phyloP scores from a whole-genome alignment of 2,113 vertebrate species.

The Neopipo cinnamomea region DNA sequence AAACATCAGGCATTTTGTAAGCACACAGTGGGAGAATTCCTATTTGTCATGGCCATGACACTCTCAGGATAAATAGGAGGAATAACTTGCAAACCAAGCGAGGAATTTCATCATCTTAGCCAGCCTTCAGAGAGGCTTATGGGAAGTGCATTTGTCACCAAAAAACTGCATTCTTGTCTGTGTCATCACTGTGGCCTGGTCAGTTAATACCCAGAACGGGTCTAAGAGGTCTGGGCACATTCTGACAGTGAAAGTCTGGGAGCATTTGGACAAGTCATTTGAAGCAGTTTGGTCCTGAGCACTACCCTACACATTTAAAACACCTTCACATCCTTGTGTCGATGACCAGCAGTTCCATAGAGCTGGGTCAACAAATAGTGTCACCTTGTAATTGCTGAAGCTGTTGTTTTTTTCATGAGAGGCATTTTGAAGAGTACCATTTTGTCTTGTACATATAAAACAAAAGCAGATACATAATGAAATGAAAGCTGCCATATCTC shows the following conservation, averaged over 20 bases:
- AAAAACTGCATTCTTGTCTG: neutral
- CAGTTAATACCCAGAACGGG: neutral
- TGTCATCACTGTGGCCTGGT: neutral
- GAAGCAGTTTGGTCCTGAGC: neutral
- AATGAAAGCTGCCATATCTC: neutral
- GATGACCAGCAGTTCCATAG: neutral
- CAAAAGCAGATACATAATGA: neutral
- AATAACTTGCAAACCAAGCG: neutral
- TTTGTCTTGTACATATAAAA: neutral
- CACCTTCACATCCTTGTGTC: neutral
- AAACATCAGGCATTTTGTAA: neutral
- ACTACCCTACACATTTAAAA: neutral
- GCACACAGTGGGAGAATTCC: neutral
- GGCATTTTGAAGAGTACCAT: neutral
- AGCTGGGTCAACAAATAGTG: neutral
- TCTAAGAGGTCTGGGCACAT: neutral
- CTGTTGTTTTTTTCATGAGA: neutral
- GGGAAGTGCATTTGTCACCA: neutral
- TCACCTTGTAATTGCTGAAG: neutral
- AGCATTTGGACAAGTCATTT: neutral
- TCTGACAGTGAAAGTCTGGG: neutral
- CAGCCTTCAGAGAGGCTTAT: neutral
- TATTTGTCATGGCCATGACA: neutral
- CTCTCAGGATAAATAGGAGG: neutral
- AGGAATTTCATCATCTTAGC: neutral